These are phyloP conservation scores for Trinectes maculatus DNA, from an alignment of 2,113 vertebrate species.

Conservation along the genomic window DNA sequence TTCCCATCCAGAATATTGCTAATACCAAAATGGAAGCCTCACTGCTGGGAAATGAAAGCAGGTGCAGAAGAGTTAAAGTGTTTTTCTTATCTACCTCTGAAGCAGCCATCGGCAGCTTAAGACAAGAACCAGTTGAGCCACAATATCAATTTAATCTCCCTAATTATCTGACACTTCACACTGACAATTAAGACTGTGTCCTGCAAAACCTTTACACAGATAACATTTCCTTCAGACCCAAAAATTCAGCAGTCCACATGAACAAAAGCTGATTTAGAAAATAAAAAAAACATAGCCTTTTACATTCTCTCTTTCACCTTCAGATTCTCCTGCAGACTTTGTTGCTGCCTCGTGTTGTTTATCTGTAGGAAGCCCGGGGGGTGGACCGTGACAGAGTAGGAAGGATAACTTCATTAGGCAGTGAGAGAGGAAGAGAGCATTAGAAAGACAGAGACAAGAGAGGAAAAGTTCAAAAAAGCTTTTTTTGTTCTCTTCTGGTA, in stretches of 20 bases:
- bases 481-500: not conserved
- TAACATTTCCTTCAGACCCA: too few relatives aligned
- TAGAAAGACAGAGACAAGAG: constrained; percentile 20
- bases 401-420: constrained; percentile 60
- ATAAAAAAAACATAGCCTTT: too few relatives aligned
- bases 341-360: constrained; percentile 48
- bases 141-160: constrained; percentile 13
- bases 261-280: constrained; percentile 25
- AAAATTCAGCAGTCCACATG: constrained; percentile 17
- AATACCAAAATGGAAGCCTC: not conserved
- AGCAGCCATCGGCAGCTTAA: constrained; percentile 3
- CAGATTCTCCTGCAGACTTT: too few relatives aligned
- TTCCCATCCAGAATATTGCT: not conserved
- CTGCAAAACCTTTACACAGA: constrained; percentile 19
- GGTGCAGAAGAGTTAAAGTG: constrained; percentile 3
- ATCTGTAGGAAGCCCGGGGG: constrained; percentile 31
- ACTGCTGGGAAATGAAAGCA: constrained; percentile 4
- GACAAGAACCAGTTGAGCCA: not conserved
- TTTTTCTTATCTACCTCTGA: not conserved
- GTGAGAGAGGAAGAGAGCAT: constrained; percentile 15
- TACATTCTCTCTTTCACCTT: too few relatives aligned
- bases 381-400: constrained; percentile 41
- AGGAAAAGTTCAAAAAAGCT: not conserved
- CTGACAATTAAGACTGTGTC: constrained; percentile 23
- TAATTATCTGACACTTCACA: not conserved